Base-by-base conservation (phyloP, 2,797 vertebrate genomes). In the Ciconia nigra region DNA sequence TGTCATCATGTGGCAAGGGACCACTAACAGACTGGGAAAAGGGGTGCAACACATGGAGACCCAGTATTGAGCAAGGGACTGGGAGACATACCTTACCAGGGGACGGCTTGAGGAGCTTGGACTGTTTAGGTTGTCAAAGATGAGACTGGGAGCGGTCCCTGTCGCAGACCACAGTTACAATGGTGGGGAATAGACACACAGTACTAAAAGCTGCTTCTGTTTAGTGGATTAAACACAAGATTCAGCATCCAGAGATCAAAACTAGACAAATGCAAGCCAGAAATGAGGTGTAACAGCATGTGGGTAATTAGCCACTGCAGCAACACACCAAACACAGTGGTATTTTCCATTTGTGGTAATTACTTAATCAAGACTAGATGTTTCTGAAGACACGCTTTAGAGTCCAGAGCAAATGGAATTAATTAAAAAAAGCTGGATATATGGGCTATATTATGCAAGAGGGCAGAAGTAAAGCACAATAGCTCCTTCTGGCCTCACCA, bases 291-390 rank as follows among this genome's bases (percentile, higher is more conserved):
- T 37, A 89, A 70, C 88, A 93, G 90, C 74, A 87, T 66, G 71
- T 70, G 78, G 78, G 67, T 89, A 92, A 95, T 93, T 77, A 92
- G 84, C 42, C 44, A 84, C 77, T 82, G 62, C 83, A 95, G 71
- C 55, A 93, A 93, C 33, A 55, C 24, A 89, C 42, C 83, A 79
- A 89, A 89, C 20, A 2, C 80, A 59, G 73, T 80, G 81, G 71
- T 87, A 92, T 87, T 89, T 94, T 85, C 92, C 89, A 93, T 95
- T 89, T 85, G 67, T 67, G 83, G 37, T 87, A 95, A 94, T 80
- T 63, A 77, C 74, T 95, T 85, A 71, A 90, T 93, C 77, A 87
- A 93, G 81, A 71, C 37, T 89, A 80, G 63, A 92, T 91, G 63
- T 20, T 89, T 88, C 77, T 88, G 11, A 88, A 63, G 49, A 78